A percentile compares a stretch with the other conserved stretches of the same genome.
Evolutionary conservation across 2,113 vertebrate species (phyloP).

Genomic region (Larimichthys polyactis): DNA sequence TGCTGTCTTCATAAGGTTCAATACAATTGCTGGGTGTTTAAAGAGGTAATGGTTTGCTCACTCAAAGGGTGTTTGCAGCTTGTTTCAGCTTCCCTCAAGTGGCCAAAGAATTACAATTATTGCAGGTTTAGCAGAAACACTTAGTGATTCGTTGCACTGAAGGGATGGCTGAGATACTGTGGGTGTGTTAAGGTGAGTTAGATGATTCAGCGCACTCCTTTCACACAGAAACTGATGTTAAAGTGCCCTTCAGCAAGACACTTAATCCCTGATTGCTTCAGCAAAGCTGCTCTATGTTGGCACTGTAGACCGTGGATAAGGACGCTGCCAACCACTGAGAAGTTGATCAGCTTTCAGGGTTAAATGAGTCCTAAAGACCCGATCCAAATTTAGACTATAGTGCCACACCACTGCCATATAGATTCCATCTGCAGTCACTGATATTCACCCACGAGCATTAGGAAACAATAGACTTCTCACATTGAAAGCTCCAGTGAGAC

Average conservation of each 20-base stretch:
- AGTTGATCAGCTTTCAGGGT: conserved; percentile 61
- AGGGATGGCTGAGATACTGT: not conserved
- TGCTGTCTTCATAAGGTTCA: no score
- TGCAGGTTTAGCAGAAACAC: not conserved
- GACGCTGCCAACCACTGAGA: conserved; percentile 47
- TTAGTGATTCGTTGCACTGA: conserved; percentile 1
- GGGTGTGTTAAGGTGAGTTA: conserved; percentile 8
- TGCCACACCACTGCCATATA: conserved; percentile 8
- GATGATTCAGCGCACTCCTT: conserved; percentile 32
- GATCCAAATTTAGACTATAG: conserved; percentile 39
- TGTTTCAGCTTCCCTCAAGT: not conserved
- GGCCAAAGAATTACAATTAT: not conserved
- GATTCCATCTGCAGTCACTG: conserved; percentile 19
- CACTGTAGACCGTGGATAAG: conserved; percentile 32
- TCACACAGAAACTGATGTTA: conserved; percentile 38
- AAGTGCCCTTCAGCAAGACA: conserved; percentile 59
- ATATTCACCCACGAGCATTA: conserved; percentile 23
- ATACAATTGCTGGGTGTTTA: no score
- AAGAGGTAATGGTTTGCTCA: not conserved
- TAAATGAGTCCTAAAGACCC: conserved; percentile 51
- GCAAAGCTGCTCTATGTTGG: conserved; percentile 33
- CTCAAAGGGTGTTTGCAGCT: not conserved
- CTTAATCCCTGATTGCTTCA: conserved; percentile 51
- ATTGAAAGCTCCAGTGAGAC: conserved; percentile 7
- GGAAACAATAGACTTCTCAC: conserved; percentile 37